Percentiles rank a stretch among this genome's conserved stretches.
Evolutionary conservation across 2,113 vertebrate species (phyloP).

Genomic region (Vulpes lagopus): DNA sequence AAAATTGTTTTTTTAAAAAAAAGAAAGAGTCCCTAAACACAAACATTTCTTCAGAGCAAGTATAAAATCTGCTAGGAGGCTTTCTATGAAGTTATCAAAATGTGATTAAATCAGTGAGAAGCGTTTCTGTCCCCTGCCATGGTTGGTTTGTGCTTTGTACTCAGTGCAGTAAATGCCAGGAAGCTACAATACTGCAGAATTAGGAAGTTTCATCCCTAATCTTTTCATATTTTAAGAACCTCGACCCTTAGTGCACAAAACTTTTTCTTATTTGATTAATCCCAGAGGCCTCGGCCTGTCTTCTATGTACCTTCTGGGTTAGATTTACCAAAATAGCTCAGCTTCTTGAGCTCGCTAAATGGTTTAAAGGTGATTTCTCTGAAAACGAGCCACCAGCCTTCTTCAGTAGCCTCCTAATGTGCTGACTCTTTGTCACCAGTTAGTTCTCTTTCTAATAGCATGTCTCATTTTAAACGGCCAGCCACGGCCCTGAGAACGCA

Average conservation of each 20-base stretch:
- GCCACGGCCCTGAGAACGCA: background rate
- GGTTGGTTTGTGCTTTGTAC: background rate
- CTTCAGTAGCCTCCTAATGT: background rate
- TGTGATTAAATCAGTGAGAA: constrained; percentile 13
- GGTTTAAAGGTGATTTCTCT: constrained; percentile 17
- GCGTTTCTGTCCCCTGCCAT: background rate
- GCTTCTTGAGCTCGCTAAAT: constrained; percentile 1
- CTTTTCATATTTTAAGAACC: background rate
- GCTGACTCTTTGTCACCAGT: background rate
- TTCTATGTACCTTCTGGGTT: background rate
- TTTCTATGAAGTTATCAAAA: constrained; percentile 40
- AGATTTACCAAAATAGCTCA: background rate
- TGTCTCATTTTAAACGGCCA: background rate
- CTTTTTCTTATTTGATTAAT: constrained; percentile 37
- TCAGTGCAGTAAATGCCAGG: background rate
- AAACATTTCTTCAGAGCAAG: constrained; percentile 42
- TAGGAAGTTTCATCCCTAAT: background rate
- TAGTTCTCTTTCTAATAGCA: background rate
- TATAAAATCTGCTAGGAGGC: background rate
- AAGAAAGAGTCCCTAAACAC: background rate
- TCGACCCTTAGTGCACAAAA: background rate
- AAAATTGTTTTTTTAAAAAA: background rate
- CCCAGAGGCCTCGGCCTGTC: background rate
- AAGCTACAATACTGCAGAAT: background rate
- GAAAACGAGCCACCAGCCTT: background rate